Evolutionary conservation across 2,797 vertebrate species (phyloP), one percentile per base, ranked within the genome.

Genomic region (Apogon talboti): DNA sequence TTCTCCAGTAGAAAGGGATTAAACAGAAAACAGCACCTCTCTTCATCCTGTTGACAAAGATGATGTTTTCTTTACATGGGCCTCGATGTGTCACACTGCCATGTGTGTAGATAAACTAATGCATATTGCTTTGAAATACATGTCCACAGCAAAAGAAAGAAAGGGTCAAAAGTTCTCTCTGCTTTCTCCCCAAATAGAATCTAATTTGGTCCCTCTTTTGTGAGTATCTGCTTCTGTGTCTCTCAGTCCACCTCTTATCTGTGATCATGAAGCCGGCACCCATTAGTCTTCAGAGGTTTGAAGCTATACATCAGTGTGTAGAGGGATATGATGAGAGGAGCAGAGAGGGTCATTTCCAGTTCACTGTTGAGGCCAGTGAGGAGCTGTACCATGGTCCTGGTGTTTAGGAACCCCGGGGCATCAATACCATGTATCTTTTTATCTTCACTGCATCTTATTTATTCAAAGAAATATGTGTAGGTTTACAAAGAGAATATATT

Each of bases 281-380:
- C 76, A 82, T 84, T 80, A 79, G 44, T 45, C 65, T 68, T 30
- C 35, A 38, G 66, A 78, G 62, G 43, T 60, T 49, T 41, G 37
- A 28, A 65, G 58, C 47, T 52, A 0, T 38, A 51, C 57, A 54
- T 67, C 54, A 58, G 15, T 43, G 56, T 64, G 78, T 84, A 74
- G 81, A 72, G 82, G 64, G 62, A 64, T 33, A 24, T 53, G 53
- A 80, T 74, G 77, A 83, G 38, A 74, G 56, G 38, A 37, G 44
- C 7, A 14, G 37, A 74, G 42, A 16, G 70, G 63, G 68, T 85
- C 41, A 19, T 6, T 6, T 37, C 30, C 15, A 81, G 80, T 64
- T 82, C 73, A 79, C 15, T 15, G 15, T 35, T 48, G 28, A 44
- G 30, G 24, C 18, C 38, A 6, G 50, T 13, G 40, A 71, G 21